phyloP scores from a whole-genome alignment of 2,113 vertebrate species.

The Ceyx margarethae region DNA sequence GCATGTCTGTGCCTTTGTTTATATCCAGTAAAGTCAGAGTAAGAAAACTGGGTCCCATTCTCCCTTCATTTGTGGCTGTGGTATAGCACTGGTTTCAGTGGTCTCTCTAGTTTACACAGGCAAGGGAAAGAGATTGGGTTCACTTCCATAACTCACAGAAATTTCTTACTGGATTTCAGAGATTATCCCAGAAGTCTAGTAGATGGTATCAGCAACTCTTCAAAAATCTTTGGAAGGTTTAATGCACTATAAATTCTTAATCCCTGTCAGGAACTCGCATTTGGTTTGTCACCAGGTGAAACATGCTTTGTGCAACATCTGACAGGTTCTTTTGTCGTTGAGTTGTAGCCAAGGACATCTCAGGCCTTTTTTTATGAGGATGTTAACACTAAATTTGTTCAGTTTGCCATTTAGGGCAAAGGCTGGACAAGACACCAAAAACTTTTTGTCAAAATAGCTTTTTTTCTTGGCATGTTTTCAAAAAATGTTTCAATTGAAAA shows the following conservation, averaged over 20 bases:
- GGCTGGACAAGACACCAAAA: not conserved
- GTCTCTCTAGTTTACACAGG: not conserved
- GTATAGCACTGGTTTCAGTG: not conserved
- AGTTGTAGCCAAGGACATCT: not conserved
- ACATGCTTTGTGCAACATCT: not conserved
- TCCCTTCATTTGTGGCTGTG: not conserved
- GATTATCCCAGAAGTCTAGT: not conserved
- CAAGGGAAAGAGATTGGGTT: not conserved
- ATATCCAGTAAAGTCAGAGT: conserved; percentile 21
- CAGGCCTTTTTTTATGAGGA: not conserved
- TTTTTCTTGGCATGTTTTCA: not conserved
- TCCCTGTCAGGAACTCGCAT: not conserved
- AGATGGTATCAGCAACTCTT: not conserved
- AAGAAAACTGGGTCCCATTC: not conserved
- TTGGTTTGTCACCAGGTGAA: not conserved
- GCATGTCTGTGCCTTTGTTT: conserved; percentile 33
- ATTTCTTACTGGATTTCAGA: not conserved
- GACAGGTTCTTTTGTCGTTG: not conserved
- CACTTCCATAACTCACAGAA: not conserved
- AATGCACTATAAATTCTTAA: not conserved
- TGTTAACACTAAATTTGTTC: not conserved
- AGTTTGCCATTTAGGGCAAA: not conserved
- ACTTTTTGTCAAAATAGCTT: not conserved
- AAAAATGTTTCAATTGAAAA: not conserved
- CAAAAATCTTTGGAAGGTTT: not conserved